Evolutionary conservation across 2,888 invertebrate genomes (phyloP), one percentile per base, ranked within the genome.

Genomic region (Dysmachus trigonus): DNA sequence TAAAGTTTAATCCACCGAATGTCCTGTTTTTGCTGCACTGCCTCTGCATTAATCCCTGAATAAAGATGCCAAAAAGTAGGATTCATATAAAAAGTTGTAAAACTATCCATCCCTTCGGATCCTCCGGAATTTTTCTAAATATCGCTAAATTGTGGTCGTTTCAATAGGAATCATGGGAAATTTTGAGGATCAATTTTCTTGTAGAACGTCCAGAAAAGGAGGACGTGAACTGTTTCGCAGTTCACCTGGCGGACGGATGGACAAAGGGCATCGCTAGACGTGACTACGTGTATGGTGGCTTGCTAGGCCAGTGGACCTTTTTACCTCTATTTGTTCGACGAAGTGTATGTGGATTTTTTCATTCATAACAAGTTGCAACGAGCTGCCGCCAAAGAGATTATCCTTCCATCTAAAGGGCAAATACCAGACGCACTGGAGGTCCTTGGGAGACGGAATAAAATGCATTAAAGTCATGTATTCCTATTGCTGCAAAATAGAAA

Each of bases 1-100:
- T 81, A n/a, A 51, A 62, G 81, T 81, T 81, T 81, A 81, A 81
- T 81, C 81, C 81, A 81, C 81, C 81, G 81, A 81, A 81, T 81
- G 81, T 81, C 81, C 81, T 81, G 81, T 81, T 81, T 81, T 81
- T 81, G 53, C 53, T 81, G 81, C 53, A 30, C 33, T 81, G 33
- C 3, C 10, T 13, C 22, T n/a, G 4, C 33, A 33, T 73, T 81
- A 81, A 81, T 81, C 81, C 62, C 81, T 62, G 81, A 81, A 81
- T 81, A 33, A 81, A 81, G 53, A 81, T 81, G 81, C 53, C 81
- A 81, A 33, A 62, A 62, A n/a, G 62, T n/a, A 53, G 22, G 22
- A 33, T 33, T 31, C 47, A 10, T 79, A 22, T 27, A 79, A 51
- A 79, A 79, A 51, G 30, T 30, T 47, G 62, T 62, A 62, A 62